phyloP scores from a whole-genome alignment of 2,113 vertebrate genomes.

The Pristiophorus japonicus region DNA sequence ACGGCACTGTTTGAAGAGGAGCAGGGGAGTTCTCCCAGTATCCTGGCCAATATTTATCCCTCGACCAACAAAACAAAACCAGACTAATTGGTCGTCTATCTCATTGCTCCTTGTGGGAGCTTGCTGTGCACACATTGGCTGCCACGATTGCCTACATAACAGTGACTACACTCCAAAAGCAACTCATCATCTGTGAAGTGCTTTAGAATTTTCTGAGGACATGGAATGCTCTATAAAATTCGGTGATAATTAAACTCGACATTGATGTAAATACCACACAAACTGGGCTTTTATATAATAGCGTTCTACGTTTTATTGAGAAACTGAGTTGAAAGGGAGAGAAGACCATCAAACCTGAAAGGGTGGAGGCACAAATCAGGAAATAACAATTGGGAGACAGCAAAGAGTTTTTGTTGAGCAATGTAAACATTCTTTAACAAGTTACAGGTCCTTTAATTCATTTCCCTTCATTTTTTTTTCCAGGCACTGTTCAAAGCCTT shows the following conservation, averaged over 20 bases:
- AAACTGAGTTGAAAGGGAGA: not conserved
- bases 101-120: not conserved
- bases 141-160: not conserved
- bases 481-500: conserved; percentile 97
- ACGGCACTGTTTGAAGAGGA: not conserved
- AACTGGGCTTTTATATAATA: not conserved
- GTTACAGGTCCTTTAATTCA: conserved; percentile 16
- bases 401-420: not conserved
- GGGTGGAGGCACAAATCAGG: not conserved
- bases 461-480: conserved; percentile 43
- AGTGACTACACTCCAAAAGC: not conserved
- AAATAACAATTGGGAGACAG: not conserved
- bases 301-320: not conserved
- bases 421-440: not conserved
- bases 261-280: not conserved
- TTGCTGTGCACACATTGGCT: not conserved
- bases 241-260: not conserved
- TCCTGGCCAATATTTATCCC: not conserved
- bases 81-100: not conserved
- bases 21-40: not conserved
- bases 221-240: not conserved
- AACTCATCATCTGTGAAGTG: not conserved
- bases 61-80: not conserved
- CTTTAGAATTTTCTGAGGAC: not conserved
- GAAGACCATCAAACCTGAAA: not conserved